Evolutionary conservation across 2,888 invertebrate species (phyloP).

Genomic region (Oscheius onirici): DNA sequence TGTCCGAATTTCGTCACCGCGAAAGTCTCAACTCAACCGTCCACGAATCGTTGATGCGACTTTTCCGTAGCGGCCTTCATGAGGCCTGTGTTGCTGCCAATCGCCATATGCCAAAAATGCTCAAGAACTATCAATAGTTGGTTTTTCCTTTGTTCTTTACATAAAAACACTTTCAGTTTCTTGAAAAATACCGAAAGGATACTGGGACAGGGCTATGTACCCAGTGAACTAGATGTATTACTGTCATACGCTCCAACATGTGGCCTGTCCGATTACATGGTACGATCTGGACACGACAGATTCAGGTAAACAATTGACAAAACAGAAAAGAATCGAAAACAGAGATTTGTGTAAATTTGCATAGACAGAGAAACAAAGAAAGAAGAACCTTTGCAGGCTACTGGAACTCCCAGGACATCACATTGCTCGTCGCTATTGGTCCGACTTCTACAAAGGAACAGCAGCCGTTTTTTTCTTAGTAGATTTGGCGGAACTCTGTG

Average conservation of each 20-base stretch:
- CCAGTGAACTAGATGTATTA: constrained; percentile 52
- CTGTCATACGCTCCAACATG: constrained; percentile 46
- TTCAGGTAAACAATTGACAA: constrained; percentile 40
- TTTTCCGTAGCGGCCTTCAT: constrained; percentile 35
- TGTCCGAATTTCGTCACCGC: constrained; percentile 39
- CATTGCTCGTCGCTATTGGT: constrained; percentile 49
- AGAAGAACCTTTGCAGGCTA: constrained; percentile 39
- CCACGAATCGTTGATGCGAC: constrained; percentile 19
- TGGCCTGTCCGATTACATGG: constrained; percentile 38
- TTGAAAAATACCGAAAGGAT: constrained; percentile 40
- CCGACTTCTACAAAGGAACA: constrained; percentile 42
- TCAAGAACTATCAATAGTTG: constrained; percentile 45
- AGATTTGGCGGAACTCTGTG: constrained; percentile 55
- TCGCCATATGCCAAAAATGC: constrained; percentile 36
- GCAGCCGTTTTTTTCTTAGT: constrained; percentile 46
- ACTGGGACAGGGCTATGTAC: constrained; percentile 36
- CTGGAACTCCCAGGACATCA: constrained; percentile 59
- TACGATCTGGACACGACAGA: constrained; percentile 33
- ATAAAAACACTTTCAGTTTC: constrained; percentile 34
- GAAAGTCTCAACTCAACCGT: constrained; percentile 35
- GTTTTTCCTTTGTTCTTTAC: background rate
- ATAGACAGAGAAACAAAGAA: background rate
- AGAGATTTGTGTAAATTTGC: no score
- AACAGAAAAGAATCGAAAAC: no score
- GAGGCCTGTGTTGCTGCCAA: constrained; percentile 37